A percentile compares a stretch with the other conserved stretches of the same genome.
Evolutionary conservation across 2,113 vertebrate species (phyloP).

Genomic region (Arothron firmamentum): DNA sequence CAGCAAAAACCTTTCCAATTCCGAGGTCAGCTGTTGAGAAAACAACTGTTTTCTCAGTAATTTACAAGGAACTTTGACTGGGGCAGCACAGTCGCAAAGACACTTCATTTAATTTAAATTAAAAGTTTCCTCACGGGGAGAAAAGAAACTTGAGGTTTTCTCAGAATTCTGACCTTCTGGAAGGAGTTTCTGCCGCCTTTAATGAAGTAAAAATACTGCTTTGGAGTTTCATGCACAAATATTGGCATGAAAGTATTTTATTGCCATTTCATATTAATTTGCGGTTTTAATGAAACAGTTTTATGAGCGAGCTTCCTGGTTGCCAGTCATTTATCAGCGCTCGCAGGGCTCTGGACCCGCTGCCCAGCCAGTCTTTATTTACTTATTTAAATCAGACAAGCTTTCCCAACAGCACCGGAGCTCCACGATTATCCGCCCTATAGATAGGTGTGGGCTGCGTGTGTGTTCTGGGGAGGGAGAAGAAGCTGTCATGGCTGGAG

Average conservation of each 20-base stretch:
- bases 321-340: conserved; percentile 20
- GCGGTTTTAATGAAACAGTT: too few relatives aligned
- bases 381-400: conserved; percentile 28
- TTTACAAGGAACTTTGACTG: too few relatives aligned
- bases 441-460: conserved; percentile 47
- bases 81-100: too few relatives aligned
- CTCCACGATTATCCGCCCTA: conserved; percentile 59
- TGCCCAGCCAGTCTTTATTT: conserved; percentile 41
- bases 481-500: conserved; percentile 38
- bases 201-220: too few relatives aligned
- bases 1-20: conserved; percentile 4
- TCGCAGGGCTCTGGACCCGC: conserved; percentile 22
- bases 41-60: too few relatives aligned
- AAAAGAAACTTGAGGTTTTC: background rate
- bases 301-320: conserved; percentile 19
- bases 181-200: too few relatives aligned
- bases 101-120: background rate
- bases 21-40: background rate
- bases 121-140: background rate
- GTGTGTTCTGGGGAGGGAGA: conserved; percentile 54
- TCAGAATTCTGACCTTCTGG: conserved; percentile 4
- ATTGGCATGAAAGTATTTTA: too few relatives aligned
- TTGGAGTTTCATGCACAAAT: too few relatives aligned
- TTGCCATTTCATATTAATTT: too few relatives aligned
- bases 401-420: conserved; percentile 55